These are phyloP conservation scores for Acrocephalus kingi DNA, from an alignment of 2,113 vertebrate species.

Conservation along the genomic window DNA sequence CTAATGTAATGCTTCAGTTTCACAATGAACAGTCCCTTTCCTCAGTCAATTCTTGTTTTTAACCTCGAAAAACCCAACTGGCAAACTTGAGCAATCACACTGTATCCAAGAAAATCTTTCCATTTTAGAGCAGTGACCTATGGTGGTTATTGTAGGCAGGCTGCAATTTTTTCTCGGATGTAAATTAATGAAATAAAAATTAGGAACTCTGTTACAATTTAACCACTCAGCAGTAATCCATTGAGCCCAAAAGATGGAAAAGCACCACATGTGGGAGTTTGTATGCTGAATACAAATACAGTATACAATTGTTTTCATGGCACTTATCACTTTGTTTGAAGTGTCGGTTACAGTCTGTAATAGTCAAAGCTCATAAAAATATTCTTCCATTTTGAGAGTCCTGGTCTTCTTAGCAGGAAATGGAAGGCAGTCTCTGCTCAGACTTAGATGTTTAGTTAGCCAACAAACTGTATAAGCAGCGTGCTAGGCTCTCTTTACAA, in stretches of 20 bases:
- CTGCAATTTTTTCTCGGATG: background rate
- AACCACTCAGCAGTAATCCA: background rate
- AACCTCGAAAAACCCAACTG: background rate
- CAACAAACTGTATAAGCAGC: background rate
- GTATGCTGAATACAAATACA: background rate
- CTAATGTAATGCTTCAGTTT: background rate
- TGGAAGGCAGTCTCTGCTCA: background rate
- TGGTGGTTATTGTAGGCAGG: background rate
- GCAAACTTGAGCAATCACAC: accelerated
- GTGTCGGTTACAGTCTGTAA: background rate
- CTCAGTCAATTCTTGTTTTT: background rate
- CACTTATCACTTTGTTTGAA: background rate
- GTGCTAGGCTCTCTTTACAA: background rate
- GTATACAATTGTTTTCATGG: background rate
- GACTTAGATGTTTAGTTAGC: background rate
- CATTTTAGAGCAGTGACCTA: background rate
- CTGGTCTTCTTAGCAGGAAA: background rate
- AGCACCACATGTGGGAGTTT: accelerated
- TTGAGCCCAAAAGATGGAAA: background rate
- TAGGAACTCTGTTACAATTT: background rate
- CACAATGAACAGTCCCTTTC: background rate
- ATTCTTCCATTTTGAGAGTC: background rate
- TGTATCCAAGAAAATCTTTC: background rate
- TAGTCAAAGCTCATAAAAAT: background rate
- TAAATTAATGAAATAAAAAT: background rate